Conservation (phyloP, 2,797 vertebrate species). For the Aldrovandia affinis region DNA sequence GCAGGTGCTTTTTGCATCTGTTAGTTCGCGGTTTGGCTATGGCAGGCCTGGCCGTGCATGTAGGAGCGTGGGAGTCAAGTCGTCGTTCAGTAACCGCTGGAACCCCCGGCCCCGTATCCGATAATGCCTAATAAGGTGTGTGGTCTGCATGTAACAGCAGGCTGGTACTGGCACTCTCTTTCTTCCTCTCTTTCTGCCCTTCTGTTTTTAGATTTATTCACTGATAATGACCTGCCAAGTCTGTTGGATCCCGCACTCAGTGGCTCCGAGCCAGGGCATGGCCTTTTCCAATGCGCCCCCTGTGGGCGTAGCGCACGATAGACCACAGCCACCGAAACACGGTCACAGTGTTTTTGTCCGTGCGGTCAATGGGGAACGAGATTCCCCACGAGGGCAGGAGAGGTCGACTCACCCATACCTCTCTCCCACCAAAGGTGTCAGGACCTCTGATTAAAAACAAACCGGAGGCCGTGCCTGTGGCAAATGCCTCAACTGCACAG, state of each 20-base stretch:
- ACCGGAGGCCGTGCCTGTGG: no score
- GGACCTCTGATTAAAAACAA: no score
- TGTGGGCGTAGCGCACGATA: no score
- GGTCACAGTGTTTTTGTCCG: no score
- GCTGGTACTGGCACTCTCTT: constrained; percentile 7
- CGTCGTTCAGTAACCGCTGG: constrained; percentile 39
- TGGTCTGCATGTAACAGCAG: constrained; percentile 45
- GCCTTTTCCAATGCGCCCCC: no score
- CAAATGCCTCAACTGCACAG: no score
- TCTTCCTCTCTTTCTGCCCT: neutral
- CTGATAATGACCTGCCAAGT: neutral
- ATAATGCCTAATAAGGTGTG: constrained; percentile 43
- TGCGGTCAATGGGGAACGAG: neutral
- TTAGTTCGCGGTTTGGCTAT: constrained; percentile 12
- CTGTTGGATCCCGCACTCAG: neutral
- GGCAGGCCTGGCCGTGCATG: constrained; percentile 14
- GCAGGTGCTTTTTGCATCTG: neutral
- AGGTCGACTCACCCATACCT: no score
- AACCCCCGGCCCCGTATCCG: constrained; percentile 42
- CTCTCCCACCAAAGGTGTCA: no score
- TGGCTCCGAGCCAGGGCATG: no score
- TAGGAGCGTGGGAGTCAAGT: constrained; percentile 20
- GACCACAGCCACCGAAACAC: no score
- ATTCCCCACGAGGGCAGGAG: neutral
- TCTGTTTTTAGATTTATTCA: neutral